Evolutionary conservation across 1,140 invertebrate genomes (phyloP), one percentile per base, ranked within the genome.

Genomic region (Dreissena polymorpha): DNA sequence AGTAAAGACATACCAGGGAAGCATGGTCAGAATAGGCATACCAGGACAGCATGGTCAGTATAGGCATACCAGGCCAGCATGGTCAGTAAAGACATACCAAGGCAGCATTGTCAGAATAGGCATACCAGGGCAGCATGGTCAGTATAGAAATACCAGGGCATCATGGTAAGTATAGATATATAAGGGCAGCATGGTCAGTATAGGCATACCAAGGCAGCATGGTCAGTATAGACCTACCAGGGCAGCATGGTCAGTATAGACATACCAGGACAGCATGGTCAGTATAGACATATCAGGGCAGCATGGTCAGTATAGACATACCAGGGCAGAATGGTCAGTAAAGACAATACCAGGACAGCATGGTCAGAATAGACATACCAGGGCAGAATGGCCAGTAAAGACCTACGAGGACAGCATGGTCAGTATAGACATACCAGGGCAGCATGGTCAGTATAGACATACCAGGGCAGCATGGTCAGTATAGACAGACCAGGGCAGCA

Each of bases 201-300:
- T 39, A 39, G n/a, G 55, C 6, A 85, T 77, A n/a, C 55, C n/a
- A 74, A 8, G 39, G 39, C 21, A 6, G 23, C 67, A 23, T 21
- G 21, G 27, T 55, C 13, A 13, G 60, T 23, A 74, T 25, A 10
- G 21, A 50, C n/a, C 3, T 50, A 50, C 1, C 25, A n/a, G 39
- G 6, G 49, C 6, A n/a, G 2, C 2, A 8, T 39, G n/a, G n/a
- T n/a, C n/a, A n/a, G n/a, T n/a, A 2, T 8, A 5, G 39, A 39
- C 39, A 39, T 39, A 39, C 39, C 39, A 39, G 39, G 39, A 8
- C 39, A 39, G 39, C 2, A 39, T 5, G 2, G 8, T 2, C 39
- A 8, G 39, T 39, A 39, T 39, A 39, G n/a, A n/a, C n/a, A 85
- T 77, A n/a, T 27, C n/a, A 74, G 39, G 39, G 39, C 21, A 6